These are phyloP conservation scores for Therioaphis trifolii DNA, from an alignment of 2,888 invertebrate genomes.

Conservation along the genomic window DNA sequence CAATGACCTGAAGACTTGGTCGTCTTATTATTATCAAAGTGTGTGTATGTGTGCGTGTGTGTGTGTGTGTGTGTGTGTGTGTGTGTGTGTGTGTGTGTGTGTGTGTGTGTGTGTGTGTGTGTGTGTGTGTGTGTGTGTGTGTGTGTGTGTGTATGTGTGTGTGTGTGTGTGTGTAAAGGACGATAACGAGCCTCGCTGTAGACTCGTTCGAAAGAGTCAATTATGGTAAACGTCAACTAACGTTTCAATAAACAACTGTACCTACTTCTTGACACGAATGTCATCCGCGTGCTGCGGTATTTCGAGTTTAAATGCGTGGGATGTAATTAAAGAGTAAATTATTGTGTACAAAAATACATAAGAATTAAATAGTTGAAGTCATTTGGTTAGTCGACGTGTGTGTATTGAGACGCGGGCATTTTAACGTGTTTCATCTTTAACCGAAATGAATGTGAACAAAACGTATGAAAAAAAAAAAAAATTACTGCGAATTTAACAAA, in stretches of 20 bases:
- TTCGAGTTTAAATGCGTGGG: too few species aligned
- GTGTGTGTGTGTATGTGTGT: not conserved
- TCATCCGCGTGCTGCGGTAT: too few species aligned
- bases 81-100: not conserved
- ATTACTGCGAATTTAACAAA: too few species aligned
- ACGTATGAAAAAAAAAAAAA: too few species aligned
- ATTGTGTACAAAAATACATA: too few species aligned
- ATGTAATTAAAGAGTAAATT: too few species aligned
- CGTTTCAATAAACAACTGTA: slow-evolving; percentile 7
- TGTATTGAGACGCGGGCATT: too few species aligned
- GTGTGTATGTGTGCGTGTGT: not conserved
- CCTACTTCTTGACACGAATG: not conserved
- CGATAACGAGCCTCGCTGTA: slow-evolving; percentile 20
- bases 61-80: not conserved
- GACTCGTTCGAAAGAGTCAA: not conserved
- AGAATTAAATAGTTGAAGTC: too few species aligned
- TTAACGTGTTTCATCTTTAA: too few species aligned
- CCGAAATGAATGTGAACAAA: too few species aligned
- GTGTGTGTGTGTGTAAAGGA: not conserved
- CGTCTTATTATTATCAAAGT: not conserved
- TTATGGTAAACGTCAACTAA: slow-evolving; percentile 36
- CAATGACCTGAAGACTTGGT: slow-evolving; percentile 47
- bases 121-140: not conserved
- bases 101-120: not conserved
- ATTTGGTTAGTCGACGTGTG: too few species aligned